Base-by-base conservation (phyloP, 2,113 vertebrate species). In the Grus americana region DNA sequence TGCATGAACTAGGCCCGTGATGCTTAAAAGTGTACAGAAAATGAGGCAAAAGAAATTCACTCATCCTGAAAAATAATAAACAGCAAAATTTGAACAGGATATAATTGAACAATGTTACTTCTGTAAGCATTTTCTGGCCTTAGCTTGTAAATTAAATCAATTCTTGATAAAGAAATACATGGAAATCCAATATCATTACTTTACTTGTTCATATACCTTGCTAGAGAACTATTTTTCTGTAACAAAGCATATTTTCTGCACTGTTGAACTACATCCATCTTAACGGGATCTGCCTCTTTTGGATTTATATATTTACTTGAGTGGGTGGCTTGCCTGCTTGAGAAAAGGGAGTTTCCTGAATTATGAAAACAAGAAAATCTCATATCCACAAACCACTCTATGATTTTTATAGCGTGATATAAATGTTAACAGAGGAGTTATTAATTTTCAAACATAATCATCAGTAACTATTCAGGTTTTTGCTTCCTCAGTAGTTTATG, bases 201-300 rank as follows among this genome's bases (percentile, higher is more conserved):
- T 80, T 63, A 27, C 9, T 91, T 79, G 36, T 84, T 75, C 70
- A 30, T 72, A 65, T 72, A 54, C 6, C 44, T 93, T 71, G 15
- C 9, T 40, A 81, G 73, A 93, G 44, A 67, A 88, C 59, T 58
- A 55, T 87, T 94, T 95, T 91, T 85, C 70, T 79, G 29, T 79
- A 84, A 79, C 55, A 85, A 92, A 91, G 47, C 30, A 24, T 85
- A 84, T 92, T 95, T 97, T 97, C 88, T 92, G 79, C 81, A 52
- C 75, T 90, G 52, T 58, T 93, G 62, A 87, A 74, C 79, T 74
- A 49, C 63, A 80, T 86, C 71, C 42, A 29, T 89, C 62, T 88
- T 92, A 95, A 79, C 8, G 1, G n/a, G 61, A 42, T 93, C 62
- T 90, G 44, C 55, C 47, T 88, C 59, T 87, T 92, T 85, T 42